Conservation (phyloP, 2,797 vertebrate genomes). For the Semotilus atromaculatus region DNA sequence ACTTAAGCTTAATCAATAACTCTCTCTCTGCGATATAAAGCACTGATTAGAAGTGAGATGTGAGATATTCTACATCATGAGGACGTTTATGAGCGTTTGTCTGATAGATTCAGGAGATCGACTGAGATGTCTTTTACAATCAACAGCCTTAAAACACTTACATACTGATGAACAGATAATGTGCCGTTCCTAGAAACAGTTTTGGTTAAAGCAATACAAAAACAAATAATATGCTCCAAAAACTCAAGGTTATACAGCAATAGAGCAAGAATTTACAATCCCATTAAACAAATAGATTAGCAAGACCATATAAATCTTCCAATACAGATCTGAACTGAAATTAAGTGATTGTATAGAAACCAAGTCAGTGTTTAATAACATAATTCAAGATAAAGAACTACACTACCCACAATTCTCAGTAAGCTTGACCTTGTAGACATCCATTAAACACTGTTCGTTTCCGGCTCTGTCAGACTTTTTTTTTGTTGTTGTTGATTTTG, state of each 20-base stretch:
- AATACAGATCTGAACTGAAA: background rate
- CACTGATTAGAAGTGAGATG: conserved; percentile 40
- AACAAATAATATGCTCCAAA: background rate
- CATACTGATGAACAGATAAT: background rate
- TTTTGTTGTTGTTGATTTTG: background rate
- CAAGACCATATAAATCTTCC: background rate
- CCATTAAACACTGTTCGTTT: too few species aligned
- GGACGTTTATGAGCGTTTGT: conserved; percentile 9
- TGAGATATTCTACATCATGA: background rate
- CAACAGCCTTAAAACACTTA: background rate
- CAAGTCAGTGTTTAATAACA: background rate
- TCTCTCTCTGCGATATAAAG: conserved; percentile 38
- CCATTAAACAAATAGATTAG: background rate
- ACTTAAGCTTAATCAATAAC: conserved; percentile 47
- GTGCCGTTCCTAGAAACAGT: too few species aligned
- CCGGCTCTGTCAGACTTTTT: background rate
- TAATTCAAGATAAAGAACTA: background rate
- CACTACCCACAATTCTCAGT: background rate
- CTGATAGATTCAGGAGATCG: background rate
- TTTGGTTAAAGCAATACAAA: background rate
- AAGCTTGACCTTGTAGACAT: background rate
- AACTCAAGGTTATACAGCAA: background rate
- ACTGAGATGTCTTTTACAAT: background rate
- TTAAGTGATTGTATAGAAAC: background rate
- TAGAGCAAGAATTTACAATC: background rate